Evolutionary conservation across 2,888 invertebrate genomes (phyloP).

Genomic region (Drosophila trichaetosa): DNA sequence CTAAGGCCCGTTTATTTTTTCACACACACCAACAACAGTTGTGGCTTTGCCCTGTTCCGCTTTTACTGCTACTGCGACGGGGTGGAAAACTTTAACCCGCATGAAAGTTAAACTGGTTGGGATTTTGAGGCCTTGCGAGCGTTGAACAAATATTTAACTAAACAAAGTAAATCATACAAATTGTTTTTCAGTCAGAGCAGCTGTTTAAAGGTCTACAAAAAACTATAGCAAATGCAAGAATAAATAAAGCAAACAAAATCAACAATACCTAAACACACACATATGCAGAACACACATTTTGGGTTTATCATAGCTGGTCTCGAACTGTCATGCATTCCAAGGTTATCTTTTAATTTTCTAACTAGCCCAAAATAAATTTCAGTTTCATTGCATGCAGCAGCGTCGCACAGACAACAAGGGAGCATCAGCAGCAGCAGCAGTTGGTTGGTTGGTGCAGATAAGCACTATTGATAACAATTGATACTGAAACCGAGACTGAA

Average conservation of each 20-base stretch:
- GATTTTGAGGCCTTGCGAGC: slow-evolving; percentile 27
- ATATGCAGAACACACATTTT: slow-evolving; percentile 10
- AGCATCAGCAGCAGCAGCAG: slow-evolving; percentile 24
- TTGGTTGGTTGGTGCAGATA: slow-evolving; percentile 28
- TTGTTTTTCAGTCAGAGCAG: slow-evolving; percentile 28
- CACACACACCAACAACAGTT: slow-evolving; percentile 42
- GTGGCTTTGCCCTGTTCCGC: slow-evolving; percentile 18
- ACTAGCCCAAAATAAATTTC: slow-evolving; percentile 65
- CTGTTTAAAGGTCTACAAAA: slow-evolving; percentile 49
- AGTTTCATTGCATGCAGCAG: slow-evolving; percentile 61
- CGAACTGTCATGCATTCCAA: not conserved
- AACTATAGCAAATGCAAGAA: slow-evolving; percentile 49
- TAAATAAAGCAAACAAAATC: slow-evolving; percentile 33
- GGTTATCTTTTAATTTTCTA: slow-evolving; percentile 52
- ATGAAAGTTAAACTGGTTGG: slow-evolving; percentile 55
- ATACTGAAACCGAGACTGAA: not conserved
- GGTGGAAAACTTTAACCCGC: slow-evolving; percentile 37
- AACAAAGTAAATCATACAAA: slow-evolving; percentile 36
- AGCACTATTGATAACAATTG: slow-evolving; percentile 37
- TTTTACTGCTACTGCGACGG: slow-evolving; percentile 12
- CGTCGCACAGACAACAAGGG: slow-evolving; percentile 42
- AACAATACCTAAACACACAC: slow-evolving; percentile 11
- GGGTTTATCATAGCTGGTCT: slow-evolving; percentile 22
- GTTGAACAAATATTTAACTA: slow-evolving; percentile 20
- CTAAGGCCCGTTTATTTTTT: slow-evolving; percentile 39